Percentiles rank a stretch among this genome's conserved stretches.
These are phyloP conservation scores for Sweltsa coloradensis DNA, from an alignment of 1,140 invertebrate genomes.

Conservation along the genomic window DNA sequence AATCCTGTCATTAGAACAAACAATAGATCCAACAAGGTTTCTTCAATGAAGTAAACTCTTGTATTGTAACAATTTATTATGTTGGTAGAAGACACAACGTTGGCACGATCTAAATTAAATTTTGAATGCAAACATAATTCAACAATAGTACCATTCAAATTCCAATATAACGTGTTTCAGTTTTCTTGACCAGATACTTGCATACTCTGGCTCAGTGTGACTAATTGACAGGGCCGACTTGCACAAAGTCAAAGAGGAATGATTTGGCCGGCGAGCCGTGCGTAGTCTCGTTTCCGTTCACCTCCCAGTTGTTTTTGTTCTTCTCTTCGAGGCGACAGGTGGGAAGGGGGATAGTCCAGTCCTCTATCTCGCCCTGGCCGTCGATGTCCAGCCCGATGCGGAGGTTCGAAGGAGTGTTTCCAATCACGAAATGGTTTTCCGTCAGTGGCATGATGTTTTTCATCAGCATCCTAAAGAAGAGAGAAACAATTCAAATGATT, in stretches of 20 bases:
- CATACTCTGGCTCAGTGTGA: too few species aligned
- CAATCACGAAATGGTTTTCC: constrained; percentile 39
- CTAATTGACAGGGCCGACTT: constrained; percentile 31
- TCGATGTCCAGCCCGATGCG: constrained; percentile 31
- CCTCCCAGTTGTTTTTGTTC: constrained; percentile 21
- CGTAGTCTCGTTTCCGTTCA: constrained; percentile 21
- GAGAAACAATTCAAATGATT: not conserved
- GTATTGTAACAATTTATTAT: too few species aligned
- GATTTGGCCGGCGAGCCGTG: constrained; percentile 21
- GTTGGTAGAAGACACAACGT: too few species aligned
- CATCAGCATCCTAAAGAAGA: constrained; percentile 21
- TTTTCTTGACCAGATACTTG: too few species aligned
- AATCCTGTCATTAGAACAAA: too few species aligned
- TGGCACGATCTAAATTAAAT: too few species aligned
- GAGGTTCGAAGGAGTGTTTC: constrained; percentile 30
- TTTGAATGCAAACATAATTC: too few species aligned
- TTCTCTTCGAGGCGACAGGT: constrained; percentile 22
- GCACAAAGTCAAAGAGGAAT: constrained; percentile 32
- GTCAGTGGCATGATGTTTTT: constrained; percentile 35
- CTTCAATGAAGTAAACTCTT: too few species aligned
- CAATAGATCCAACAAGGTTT: too few species aligned
- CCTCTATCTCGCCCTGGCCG: constrained; percentile 13
- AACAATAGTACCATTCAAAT: too few species aligned
- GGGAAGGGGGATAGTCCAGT: constrained; percentile 15
- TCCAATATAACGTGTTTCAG: too few species aligned